phyloP scores from a whole-genome alignment of 2,797 vertebrate species.

The Galagoides demidoff region DNA sequence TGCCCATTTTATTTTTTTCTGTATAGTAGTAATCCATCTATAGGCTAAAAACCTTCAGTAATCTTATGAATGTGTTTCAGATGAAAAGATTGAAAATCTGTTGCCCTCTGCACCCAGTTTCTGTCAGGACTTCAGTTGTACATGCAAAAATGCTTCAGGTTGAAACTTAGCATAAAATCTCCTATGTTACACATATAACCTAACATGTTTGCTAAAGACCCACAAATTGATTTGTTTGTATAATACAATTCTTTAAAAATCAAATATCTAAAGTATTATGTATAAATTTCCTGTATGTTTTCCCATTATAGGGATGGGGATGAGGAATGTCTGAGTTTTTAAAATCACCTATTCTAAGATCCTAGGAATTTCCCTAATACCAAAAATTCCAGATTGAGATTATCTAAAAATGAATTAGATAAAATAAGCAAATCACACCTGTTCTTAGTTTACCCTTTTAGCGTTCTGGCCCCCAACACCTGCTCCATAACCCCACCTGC shows the following conservation, averaged over 20 bases:
- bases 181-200: neutral
- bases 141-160: slow-evolving; percentile 47
- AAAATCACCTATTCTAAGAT: neutral
- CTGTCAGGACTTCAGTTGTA: slow-evolving; percentile 62
- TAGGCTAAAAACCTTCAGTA: slow-evolving; percentile 7
- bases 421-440: neutral
- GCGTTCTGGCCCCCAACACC: neutral
- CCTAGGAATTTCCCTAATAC: neutral
- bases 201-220: slow-evolving; percentile 15
- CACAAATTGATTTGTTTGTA: slow-evolving; percentile 8
- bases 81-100: slow-evolving; percentile 65
- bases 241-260: neutral
- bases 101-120: slow-evolving; percentile 41
- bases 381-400: neutral
- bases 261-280: neutral
- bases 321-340: neutral
- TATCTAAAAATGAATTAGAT: neutral
- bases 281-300: neutral
- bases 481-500: neutral
- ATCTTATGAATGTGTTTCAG: slow-evolving; percentile 58
- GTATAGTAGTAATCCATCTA: slow-evolving; percentile 34
- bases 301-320: neutral
- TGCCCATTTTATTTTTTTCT: slow-evolving; percentile 14
- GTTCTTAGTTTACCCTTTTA: neutral
- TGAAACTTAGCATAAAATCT: slow-evolving; percentile 50